A percentile compares a stretch with the other conserved stretches of the same genome.
Conservation (phyloP, 2,888 invertebrate genomes). For the Heliothis peltigera region DNA sequence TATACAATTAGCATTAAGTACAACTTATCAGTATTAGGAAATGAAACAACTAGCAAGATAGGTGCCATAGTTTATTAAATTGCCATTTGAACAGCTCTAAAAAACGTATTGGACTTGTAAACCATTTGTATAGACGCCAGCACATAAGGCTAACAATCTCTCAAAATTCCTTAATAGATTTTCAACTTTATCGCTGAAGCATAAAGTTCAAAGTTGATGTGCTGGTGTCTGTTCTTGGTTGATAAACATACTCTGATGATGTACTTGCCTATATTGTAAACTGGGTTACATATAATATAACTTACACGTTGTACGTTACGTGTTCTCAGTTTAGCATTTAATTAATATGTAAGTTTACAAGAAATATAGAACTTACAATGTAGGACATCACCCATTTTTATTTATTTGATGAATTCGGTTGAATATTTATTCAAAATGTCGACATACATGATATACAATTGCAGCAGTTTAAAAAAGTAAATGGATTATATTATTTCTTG, state of each 20-base stretch:
- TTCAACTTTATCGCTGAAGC: no score
- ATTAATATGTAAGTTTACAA: background rate
- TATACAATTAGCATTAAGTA: constrained; percentile 69
- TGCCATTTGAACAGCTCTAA: constrained; percentile 41
- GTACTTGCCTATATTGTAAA: background rate
- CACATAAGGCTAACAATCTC: no score
- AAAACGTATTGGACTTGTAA: constrained; percentile 15
- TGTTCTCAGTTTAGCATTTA: constrained; percentile 1
- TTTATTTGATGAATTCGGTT: background rate
- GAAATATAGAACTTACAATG: background rate
- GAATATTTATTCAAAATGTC: background rate
- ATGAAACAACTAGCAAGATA: constrained; percentile 64
- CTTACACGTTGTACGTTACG: background rate
- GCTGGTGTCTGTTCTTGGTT: constrained; percentile 5
- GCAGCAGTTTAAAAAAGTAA: background rate
- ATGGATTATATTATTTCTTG: no score
- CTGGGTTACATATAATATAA: background rate
- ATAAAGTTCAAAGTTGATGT: no score
- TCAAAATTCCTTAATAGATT: no score
- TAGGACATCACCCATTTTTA: background rate
- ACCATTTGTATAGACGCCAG: no score
- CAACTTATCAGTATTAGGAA: constrained; percentile 80
- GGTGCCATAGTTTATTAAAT: constrained; percentile 75
- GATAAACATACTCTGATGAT: constrained; percentile 1
- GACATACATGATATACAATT: background rate